Evolutionary conservation across 2,113 vertebrate genomes (phyloP).

Genomic region (Vicugna pacos): DNA sequence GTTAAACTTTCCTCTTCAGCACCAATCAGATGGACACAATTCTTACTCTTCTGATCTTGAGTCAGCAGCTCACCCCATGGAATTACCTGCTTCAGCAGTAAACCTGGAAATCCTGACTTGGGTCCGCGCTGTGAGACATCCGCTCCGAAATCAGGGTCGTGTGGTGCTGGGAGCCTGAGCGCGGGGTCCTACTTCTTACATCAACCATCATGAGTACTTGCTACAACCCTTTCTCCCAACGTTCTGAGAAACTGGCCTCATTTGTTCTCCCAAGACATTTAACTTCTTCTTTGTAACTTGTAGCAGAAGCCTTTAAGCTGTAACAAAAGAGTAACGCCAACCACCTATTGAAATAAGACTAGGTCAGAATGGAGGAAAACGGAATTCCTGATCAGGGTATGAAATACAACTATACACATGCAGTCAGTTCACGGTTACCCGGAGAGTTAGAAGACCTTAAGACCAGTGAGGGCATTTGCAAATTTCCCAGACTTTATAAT

Average conservation of each 20-base stretch:
- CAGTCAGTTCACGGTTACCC: not conserved
- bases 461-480: not conserved
- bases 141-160: not conserved
- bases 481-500: not conserved
- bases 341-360: not conserved
- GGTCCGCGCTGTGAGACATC: not conserved
- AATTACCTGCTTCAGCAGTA: not conserved
- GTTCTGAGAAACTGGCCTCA: not conserved
- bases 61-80: not conserved
- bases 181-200: not conserved
- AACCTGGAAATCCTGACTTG: not conserved
- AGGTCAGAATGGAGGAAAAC: not conserved
- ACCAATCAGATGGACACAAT: not conserved
- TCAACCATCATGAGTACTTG: not conserved
- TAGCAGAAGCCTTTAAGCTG: not conserved
- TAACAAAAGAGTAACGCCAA: slow-evolving; percentile 19
- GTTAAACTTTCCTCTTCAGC: not conserved
- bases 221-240: not conserved
- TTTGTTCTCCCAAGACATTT: not conserved
- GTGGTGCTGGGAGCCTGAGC: not conserved
- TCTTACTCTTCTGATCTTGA: not conserved
- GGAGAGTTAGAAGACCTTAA: not conserved
- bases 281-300: not conserved
- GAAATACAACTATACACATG: not conserved
- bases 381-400: not conserved